phyloP scores from a whole-genome alignment of 2,113 vertebrate species.

The Hydrochoerus hydrochaeris region DNA sequence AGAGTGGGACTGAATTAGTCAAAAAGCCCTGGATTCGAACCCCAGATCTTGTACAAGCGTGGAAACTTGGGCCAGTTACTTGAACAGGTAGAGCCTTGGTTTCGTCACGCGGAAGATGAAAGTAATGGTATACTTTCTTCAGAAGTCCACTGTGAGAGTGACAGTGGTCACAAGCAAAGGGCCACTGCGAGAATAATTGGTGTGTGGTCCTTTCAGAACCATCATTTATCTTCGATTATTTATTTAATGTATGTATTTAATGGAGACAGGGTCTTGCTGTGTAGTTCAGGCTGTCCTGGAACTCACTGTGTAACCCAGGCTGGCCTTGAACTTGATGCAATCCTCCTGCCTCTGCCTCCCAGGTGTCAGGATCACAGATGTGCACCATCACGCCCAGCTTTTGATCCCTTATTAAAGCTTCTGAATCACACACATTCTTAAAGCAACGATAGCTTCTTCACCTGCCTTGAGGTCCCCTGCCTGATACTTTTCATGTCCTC shows the following conservation, averaged over 20 bases:
- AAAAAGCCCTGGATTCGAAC: slow-evolving; percentile 12
- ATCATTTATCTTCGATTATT: background rate
- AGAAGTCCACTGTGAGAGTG: background rate
- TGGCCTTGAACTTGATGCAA: no score
- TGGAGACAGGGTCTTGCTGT: no score
- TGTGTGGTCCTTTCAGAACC: background rate
- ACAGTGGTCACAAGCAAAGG: background rate
- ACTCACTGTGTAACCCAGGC: no score
- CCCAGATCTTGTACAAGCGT: background rate
- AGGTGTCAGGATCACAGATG: no score
- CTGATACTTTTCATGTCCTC: background rate
- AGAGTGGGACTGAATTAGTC: background rate
- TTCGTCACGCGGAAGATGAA: slow-evolving; percentile 2
- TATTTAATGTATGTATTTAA: no score
- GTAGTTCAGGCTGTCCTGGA: no score
- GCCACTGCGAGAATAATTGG: background rate
- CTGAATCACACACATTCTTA: background rate
- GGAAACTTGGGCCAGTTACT: background rate
- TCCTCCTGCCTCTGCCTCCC: no score
- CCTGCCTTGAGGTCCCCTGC: background rate
- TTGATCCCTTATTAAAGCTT: slow-evolving; percentile 7
- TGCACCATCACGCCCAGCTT: no score
- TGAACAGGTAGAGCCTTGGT: background rate
- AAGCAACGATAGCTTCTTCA: background rate
- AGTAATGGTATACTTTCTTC: background rate